These are phyloP conservation scores for Furnarius figulus DNA, from an alignment of 2,113 vertebrate genomes.

Conservation along the genomic window DNA sequence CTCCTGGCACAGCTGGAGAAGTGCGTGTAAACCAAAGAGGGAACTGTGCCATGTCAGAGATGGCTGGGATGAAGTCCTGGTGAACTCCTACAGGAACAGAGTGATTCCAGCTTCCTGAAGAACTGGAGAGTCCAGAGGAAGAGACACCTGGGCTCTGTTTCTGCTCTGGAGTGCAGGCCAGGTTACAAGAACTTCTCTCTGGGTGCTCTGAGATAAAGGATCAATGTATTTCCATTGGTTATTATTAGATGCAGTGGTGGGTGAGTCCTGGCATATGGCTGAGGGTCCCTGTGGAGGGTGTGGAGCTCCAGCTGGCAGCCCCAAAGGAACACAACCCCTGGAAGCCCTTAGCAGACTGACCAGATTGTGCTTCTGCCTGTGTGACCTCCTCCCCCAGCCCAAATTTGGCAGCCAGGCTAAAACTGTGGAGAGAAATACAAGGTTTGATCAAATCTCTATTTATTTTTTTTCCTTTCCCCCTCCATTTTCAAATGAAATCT, in stretches of 20 bases:
- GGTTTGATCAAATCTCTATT: neutral
- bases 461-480: neutral
- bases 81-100: rapidly evolving
- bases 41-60: rapidly evolving
- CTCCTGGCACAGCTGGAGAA: neutral
- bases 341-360: neutral
- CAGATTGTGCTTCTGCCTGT: neutral
- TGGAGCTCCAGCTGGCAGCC: constrained; percentile 13
- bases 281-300: neutral
- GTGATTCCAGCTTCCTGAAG: neutral
- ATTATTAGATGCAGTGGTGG: neutral
- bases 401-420: neutral
- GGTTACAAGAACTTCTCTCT: neutral
- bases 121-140: neutral
- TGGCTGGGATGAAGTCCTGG: neutral
- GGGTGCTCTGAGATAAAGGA: neutral
- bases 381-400: neutral
- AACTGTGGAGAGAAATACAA: neutral
- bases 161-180: neutral
- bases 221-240: neutral
- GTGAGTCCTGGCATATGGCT: neutral
- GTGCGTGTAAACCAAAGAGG: neutral
- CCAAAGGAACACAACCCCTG: neutral
- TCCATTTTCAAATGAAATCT: neutral
- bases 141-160: neutral